Percentiles rank a stretch among this genome's conserved stretches.
phyloP scores from a whole-genome alignment of 2,797 vertebrate species.

The Muscicapa comitata region DNA sequence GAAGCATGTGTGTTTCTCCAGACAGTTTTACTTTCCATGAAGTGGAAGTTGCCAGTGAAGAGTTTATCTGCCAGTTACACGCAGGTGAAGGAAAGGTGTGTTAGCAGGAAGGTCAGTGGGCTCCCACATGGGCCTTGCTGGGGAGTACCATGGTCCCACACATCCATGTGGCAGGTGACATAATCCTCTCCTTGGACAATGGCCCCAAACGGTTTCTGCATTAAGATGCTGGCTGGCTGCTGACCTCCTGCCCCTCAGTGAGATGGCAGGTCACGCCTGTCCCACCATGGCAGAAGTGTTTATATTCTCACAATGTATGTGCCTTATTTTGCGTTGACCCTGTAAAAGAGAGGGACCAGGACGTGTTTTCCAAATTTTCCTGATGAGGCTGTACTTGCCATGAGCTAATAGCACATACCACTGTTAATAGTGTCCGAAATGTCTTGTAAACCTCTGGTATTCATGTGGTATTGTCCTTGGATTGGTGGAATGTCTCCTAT shows the following conservation, averaged over 20 bases:
- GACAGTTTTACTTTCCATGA: not conserved
- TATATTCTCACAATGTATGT: conserved; percentile 83
- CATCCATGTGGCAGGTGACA: not conserved
- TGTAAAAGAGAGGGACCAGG: conserved; percentile 79
- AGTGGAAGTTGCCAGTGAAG: not conserved
- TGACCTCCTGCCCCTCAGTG: not conserved
- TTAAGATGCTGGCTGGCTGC: not conserved
- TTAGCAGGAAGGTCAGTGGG: not conserved
- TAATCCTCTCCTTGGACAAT: not conserved
- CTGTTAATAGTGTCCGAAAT: conserved; percentile 77
- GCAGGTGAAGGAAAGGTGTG: not conserved
- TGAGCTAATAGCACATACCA: conserved; percentile 49
- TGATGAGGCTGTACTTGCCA: not conserved
- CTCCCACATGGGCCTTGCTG: not conserved
- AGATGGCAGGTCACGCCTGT: not conserved
- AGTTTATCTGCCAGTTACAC: not conserved
- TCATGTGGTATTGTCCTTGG: conserved; percentile 60
- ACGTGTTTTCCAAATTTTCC: conserved; percentile 81
- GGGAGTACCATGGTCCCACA: not conserved
- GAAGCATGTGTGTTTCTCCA: not conserved
- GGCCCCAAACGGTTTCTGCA: not conserved
- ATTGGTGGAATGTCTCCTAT: conserved; percentile 69
- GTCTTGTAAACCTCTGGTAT: conserved; percentile 75
- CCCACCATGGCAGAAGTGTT: conserved; percentile 10
- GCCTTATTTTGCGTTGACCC: conserved; percentile 91